Conservation (phyloP, 2,888 invertebrate genomes). For the Drosophila parthenogenetica region DNA sequence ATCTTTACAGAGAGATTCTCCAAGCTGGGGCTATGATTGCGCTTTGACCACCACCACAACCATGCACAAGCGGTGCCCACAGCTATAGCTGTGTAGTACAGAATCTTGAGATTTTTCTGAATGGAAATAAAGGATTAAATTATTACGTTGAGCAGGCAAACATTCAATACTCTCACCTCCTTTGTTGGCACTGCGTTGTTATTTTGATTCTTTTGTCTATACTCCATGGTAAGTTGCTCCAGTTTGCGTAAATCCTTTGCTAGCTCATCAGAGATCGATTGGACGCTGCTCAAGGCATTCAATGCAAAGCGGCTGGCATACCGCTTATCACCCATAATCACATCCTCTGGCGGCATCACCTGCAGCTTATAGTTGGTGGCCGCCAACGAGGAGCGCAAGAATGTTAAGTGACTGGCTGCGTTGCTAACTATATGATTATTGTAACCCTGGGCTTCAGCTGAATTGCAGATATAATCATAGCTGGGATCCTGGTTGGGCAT, state of each 20-base stretch:
- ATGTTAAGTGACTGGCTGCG: slow-evolving; percentile 75
- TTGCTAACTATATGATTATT: slow-evolving; percentile 79
- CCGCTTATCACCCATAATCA: slow-evolving; percentile 83
- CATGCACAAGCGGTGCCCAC: slow-evolving; percentile 65
- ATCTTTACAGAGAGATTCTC: slow-evolving; percentile 54
- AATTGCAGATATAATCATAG: slow-evolving; percentile 70
- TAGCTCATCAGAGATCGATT: slow-evolving; percentile 74
- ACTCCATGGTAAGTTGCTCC: slow-evolving; percentile 55
- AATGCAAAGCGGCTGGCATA: slow-evolving; percentile 83
- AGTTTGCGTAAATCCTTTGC: slow-evolving; percentile 72
- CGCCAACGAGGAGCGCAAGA: slow-evolving; percentile 79
- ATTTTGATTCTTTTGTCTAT: neutral
- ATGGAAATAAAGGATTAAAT: too few species aligned
- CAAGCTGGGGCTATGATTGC: slow-evolving; percentile 28
- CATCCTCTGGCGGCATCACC: slow-evolving; percentile 80
- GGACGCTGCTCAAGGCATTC: slow-evolving; percentile 81
- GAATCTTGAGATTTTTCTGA: slow-evolving; percentile 53
- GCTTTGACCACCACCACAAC: slow-evolving; percentile 70
- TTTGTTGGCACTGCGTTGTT: slow-evolving; percentile 13
- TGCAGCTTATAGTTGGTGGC: slow-evolving; percentile 83
- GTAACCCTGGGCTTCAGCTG: slow-evolving; percentile 63
- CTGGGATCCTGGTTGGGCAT: slow-evolving; percentile 82
- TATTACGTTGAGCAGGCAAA: neutral
- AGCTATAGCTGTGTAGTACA: slow-evolving; percentile 52
- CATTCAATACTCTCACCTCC: slow-evolving; percentile 16